phyloP scores from a whole-genome alignment of 2,888 invertebrate genomes.

The Cyclophora punctaria region DNA sequence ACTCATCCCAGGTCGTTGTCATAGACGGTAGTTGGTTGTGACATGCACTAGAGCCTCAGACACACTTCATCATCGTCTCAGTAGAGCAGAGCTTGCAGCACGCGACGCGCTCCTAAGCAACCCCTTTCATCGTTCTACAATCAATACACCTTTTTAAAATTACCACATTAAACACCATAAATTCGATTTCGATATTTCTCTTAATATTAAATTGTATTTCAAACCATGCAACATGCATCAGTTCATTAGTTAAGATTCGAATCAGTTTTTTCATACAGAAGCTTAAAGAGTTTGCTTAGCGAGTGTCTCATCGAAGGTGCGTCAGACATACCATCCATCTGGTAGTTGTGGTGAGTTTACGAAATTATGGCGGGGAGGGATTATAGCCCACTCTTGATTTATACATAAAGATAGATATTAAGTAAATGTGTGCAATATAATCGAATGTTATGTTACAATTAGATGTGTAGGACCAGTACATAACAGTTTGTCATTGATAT shows the following conservation, averaged over 20 bases:
- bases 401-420: slow-evolving; percentile 45
- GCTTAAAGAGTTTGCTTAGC: slow-evolving; percentile 61
- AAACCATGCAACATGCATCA: too few species aligned
- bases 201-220: neutral
- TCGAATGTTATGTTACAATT: slow-evolving; percentile 46
- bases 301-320: slow-evolving; percentile 46
- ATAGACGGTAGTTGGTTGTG: slow-evolving; percentile 19
- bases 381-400: slow-evolving; percentile 64
- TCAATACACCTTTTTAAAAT: too few species aligned
- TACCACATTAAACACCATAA: neutral
- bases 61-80: slow-evolving; percentile 22
- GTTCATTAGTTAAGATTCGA: too few species aligned
- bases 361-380: slow-evolving; percentile 76
- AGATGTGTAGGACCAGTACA: slow-evolving; percentile 48
- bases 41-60: slow-evolving; percentile 28
- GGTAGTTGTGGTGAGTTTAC: slow-evolving; percentile 73
- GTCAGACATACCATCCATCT: slow-evolving; percentile 65
- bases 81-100: slow-evolving; percentile 51
- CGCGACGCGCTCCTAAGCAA: slow-evolving; percentile 59
- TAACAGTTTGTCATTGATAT: slow-evolving; percentile 25
- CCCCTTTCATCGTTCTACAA: slow-evolving; percentile 11
- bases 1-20: slow-evolving; percentile 15
- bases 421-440: slow-evolving; percentile 71
- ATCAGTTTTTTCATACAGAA: slow-evolving; percentile 2
- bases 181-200: neutral